Evolutionary conservation across 2,113 vertebrate species (phyloP).

Genomic region (Euleptes europaea): DNA sequence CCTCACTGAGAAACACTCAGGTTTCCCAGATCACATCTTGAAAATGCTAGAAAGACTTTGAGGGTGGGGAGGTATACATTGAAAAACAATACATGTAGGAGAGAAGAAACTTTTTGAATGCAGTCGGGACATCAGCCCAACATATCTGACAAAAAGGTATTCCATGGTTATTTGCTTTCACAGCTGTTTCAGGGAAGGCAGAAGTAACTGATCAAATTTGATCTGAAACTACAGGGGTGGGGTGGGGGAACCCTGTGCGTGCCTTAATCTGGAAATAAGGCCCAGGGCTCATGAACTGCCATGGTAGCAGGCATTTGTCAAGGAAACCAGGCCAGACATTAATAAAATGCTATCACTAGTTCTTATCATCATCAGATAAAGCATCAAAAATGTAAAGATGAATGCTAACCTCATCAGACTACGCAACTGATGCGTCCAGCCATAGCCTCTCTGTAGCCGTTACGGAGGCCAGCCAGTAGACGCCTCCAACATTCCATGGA

Average conservation of each 20-base stretch:
- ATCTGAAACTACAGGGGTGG: background rate
- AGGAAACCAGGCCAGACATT: background rate
- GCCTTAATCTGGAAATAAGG: background rate
- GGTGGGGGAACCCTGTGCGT: no score
- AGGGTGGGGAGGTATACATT: no score
- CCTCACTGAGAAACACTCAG: no score
- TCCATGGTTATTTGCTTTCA: background rate
- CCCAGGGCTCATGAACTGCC: background rate
- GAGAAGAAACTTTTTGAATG: no score
- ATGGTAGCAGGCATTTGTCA: background rate
- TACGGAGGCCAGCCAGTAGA: rapidly evolving
- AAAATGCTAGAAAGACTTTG: no score
- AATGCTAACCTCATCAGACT: rapidly evolving
- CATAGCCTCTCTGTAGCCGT: background rate
- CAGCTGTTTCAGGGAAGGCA: no score
- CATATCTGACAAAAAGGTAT: no score
- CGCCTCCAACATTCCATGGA: rapidly evolving
- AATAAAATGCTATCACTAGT: no score
- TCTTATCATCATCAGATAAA: rapidly evolving
- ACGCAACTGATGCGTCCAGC: rapidly evolving
- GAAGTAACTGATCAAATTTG: background rate
- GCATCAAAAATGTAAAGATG: rapidly evolving
- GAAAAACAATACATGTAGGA: no score
- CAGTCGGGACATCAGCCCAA: no score
- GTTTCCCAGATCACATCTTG: no score